phyloP scores from a whole-genome alignment of 2,113 vertebrate genomes.

The Larimichthys crocea region DNA sequence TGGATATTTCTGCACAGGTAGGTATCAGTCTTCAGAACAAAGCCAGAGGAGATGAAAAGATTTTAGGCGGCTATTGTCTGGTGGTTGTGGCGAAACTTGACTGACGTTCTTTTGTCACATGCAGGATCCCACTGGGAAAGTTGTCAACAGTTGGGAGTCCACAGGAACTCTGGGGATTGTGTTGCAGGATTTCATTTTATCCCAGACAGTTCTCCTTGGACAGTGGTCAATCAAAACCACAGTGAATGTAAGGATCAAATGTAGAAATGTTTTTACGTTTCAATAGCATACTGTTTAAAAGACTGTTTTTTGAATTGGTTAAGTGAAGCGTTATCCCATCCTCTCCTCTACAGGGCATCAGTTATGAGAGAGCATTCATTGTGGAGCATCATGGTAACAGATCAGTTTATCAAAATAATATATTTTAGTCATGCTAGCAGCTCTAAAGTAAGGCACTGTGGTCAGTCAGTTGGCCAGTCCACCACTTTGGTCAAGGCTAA shows the following conservation, averaged over 20 bases:
- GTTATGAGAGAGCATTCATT: constrained; percentile 73
- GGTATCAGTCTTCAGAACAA: constrained; percentile 54
- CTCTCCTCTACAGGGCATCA: constrained; percentile 48
- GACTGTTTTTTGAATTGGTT: neutral
- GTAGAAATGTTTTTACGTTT: neutral
- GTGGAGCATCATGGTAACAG: constrained; percentile 88
- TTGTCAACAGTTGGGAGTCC: constrained; percentile 85
- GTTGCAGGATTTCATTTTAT: constrained; percentile 84
- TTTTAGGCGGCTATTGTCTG: constrained; percentile 2
- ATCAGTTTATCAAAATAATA: neutral
- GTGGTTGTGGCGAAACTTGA: neutral
- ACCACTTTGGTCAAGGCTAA: neutral
- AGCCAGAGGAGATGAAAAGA: neutral
- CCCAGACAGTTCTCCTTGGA: constrained; percentile 83
- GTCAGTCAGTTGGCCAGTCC: neutral
- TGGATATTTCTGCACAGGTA: constrained; percentile 86
- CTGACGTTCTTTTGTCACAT: constrained; percentile 35
- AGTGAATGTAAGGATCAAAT: constrained; percentile 79
- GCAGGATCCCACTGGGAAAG: constrained; percentile 88
- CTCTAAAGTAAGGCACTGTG: neutral
- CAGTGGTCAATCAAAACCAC: constrained; percentile 86
- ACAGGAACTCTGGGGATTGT: constrained; percentile 85
- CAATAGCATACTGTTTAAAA: neutral
- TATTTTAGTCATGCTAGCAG: neutral
- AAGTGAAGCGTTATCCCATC: neutral